A percentile compares a stretch with the other conserved stretches of the same genome.
phyloP scores from a whole-genome alignment of 92 coral and sea anemone genomes.

The Galaxea fascicularis region DNA sequence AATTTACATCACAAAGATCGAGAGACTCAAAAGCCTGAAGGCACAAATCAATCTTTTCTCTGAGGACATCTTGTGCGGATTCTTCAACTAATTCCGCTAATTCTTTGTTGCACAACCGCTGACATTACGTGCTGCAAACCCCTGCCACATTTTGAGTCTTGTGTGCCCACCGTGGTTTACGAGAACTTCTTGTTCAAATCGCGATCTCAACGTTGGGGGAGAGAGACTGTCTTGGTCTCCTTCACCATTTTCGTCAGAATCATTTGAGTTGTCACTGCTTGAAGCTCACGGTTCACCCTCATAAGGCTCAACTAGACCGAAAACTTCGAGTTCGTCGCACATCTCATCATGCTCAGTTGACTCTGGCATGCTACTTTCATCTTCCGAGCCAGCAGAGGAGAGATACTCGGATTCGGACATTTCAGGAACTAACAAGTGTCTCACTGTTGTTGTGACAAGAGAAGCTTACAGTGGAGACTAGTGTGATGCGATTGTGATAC shows the following conservation, averaged over 20 bases:
- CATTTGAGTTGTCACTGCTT: slow-evolving; percentile 1
- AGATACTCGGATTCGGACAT: slow-evolving; percentile 5
- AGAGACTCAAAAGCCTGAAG: too few relatives aligned
- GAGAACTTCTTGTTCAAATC: slow-evolving; percentile 8
- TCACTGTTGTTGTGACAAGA: slow-evolving; percentile 3
- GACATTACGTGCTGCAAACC: too few relatives aligned
- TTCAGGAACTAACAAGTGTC: slow-evolving; percentile 26
- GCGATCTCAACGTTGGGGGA: slow-evolving; percentile 7
- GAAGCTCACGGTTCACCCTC: slow-evolving; percentile 18
- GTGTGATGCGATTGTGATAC: neutral
- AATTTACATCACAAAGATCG: slow-evolving; percentile 47
- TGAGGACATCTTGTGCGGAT: too few relatives aligned
- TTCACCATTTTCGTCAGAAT: neutral
- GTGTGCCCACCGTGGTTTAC: too few relatives aligned
- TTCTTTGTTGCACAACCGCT: too few relatives aligned
- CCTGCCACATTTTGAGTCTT: too few relatives aligned
- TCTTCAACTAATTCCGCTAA: too few relatives aligned
- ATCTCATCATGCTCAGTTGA: slow-evolving; percentile 7
- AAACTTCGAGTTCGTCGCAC: neutral
- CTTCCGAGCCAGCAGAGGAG: slow-evolving; percentile 39
- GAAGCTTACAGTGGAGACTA: neutral
- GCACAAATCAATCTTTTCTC: slow-evolving; percentile 53
- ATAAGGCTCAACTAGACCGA: slow-evolving; percentile 32
- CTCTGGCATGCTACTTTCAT: slow-evolving; percentile 23
- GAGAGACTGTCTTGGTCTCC: slow-evolving; percentile 25